Conservation (phyloP, 1,140 invertebrate species). For the Drosophila ambigua region DNA sequence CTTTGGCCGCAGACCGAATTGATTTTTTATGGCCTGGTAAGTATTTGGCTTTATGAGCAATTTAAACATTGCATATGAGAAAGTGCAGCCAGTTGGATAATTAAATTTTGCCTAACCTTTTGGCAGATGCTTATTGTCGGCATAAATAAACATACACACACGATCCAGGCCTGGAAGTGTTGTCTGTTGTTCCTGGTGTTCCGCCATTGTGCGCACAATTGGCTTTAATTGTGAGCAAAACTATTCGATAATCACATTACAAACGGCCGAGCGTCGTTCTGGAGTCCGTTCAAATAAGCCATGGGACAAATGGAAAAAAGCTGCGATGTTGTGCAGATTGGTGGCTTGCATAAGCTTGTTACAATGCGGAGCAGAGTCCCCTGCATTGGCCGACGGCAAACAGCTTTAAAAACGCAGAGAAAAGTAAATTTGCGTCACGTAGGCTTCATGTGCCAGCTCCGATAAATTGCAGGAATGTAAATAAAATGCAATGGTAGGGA, state of each 20-base stretch:
- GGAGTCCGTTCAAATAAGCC: constrained; percentile 60
- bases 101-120: constrained; percentile 7
- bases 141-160: constrained; percentile 1
- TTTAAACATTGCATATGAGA: constrained; percentile 31
- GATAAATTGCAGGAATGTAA: constrained; percentile 64
- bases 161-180: not conserved
- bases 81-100: constrained; percentile 23
- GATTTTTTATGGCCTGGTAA: constrained; percentile 37
- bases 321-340: constrained; percentile 25
- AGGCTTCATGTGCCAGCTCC: constrained; percentile 56
- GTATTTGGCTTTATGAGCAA: constrained; percentile 20
- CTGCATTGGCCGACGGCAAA: constrained; percentile 44
- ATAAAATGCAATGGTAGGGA: constrained; percentile 63
- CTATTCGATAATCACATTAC: constrained; percentile 63
- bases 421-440: constrained; percentile 33
- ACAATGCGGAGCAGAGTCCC: constrained; percentile 18
- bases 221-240: constrained; percentile 68
- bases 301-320: constrained; percentile 25
- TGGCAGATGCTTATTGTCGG: constrained; percentile 15
- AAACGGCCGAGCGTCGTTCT: constrained; percentile 3
- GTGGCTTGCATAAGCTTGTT: constrained; percentile 38
- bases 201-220: constrained; percentile 39
- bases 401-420: constrained; percentile 48
- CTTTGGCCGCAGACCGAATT: constrained; percentile 31
- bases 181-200: constrained; percentile 13